These are phyloP conservation scores for Sebastes taczanowskii DNA, from an alignment of 2,797 vertebrate species.

Conservation along the genomic window DNA sequence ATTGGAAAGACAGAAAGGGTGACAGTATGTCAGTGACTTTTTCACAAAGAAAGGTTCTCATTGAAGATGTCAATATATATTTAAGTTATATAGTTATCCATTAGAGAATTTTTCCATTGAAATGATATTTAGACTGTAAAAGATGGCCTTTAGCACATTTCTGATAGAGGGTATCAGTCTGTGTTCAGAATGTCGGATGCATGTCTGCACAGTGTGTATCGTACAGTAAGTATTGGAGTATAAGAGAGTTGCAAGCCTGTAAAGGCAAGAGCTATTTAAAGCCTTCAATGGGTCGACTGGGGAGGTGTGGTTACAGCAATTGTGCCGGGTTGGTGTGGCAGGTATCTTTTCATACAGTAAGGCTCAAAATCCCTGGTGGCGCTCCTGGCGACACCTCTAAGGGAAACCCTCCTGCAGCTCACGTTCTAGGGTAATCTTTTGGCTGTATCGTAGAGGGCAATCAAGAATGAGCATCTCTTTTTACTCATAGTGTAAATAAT, in stretches of 20 bases:
- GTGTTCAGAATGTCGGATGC: background rate
- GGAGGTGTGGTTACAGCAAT: too few species aligned
- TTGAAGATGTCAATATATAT: too few species aligned
- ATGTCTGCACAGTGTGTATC: background rate
- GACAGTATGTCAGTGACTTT: too few species aligned
- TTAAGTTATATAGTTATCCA: too few species aligned
- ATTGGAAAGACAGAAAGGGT: too few species aligned
- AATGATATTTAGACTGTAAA: background rate
- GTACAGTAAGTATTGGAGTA: background rate
- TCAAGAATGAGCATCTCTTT: slow-evolving; percentile 5
- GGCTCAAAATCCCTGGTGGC: too few species aligned
- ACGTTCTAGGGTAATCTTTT: background rate
- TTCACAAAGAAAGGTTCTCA: too few species aligned
- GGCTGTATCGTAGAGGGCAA: background rate
- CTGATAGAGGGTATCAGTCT: background rate
- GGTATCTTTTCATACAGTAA: too few species aligned
- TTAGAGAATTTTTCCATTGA: background rate
- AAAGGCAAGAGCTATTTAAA: too few species aligned
- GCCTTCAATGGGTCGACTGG: too few species aligned
- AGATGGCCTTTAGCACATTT: background rate
- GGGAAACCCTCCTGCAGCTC: background rate
- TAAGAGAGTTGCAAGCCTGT: background rate
- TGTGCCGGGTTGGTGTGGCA: too few species aligned
- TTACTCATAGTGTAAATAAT: slow-evolving; percentile 8
- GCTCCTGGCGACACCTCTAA: background rate